A percentile compares a stretch with the other conserved stretches of the same genome.
These are phyloP conservation scores for Microchirus variegatus DNA, from an alignment of 2,797 vertebrate species.

Conservation along the genomic window DNA sequence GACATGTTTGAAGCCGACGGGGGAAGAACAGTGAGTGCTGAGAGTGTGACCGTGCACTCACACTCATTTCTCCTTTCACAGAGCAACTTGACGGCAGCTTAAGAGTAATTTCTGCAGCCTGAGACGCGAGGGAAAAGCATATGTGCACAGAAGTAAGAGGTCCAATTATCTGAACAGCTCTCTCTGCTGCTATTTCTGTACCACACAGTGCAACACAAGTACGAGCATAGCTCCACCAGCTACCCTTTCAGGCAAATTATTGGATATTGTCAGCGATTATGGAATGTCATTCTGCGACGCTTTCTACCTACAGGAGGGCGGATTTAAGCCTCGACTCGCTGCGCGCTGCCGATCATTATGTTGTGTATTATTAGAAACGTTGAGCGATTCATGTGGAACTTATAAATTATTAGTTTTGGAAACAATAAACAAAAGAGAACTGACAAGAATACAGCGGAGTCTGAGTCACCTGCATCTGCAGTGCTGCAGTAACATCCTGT, in stretches of 20 bases:
- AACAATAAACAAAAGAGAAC: background rate
- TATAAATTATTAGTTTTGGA: background rate
- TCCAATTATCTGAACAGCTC: constrained; percentile 51
- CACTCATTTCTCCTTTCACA: constrained; percentile 13
- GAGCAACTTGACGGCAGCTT: constrained; percentile 9
- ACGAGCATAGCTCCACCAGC: constrained; percentile 28
- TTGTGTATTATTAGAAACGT: background rate
- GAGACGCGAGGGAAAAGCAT: constrained; percentile 9
- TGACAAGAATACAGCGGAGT: background rate
- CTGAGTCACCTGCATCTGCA: too few species aligned
- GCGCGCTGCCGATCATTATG: background rate
- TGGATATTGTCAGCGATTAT: constrained; percentile 37
- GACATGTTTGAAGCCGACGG: background rate
- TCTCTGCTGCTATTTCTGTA: constrained; percentile 32
- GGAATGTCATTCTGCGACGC: constrained; percentile 7
- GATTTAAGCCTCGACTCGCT: constrained; percentile 3
- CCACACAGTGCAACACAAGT: constrained; percentile 20
- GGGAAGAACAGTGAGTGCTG: constrained; percentile 9
- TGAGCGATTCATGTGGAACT: background rate
- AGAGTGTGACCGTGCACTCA: background rate
- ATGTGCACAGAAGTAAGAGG: constrained; percentile 42
- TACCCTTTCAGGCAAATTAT: constrained; percentile 41
- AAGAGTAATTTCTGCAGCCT: constrained; percentile 8
- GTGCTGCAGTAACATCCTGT: too few species aligned
- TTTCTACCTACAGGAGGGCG: constrained; percentile 10